Percentiles rank a stretch among this genome's conserved stretches.
Conservation (phyloP, 2,797 vertebrate genomes). For the Lindbergichthys nudifrons region DNA sequence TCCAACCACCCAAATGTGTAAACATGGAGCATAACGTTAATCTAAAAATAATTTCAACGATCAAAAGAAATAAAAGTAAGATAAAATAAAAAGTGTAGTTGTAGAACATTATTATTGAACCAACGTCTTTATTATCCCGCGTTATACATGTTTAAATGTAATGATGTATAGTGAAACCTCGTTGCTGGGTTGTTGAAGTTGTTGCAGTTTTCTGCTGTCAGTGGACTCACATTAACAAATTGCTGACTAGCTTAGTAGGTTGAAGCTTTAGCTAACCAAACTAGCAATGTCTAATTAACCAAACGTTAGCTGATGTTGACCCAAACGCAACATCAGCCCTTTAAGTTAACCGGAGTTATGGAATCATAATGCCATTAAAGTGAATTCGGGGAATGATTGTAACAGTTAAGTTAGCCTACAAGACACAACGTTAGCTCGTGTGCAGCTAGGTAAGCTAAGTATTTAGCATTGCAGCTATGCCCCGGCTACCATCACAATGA, state of each 20-base stretch:
- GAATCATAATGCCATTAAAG: not conserved
- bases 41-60: not conserved
- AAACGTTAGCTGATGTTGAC: not conserved
- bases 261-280: not conserved
- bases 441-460: not conserved
- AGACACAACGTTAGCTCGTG: slow-evolving; percentile 5
- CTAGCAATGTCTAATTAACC: not conserved
- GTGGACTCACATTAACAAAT: too few relatives aligned
- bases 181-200: not conserved
- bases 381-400: not conserved
- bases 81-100: not conserved
- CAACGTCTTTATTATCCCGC: not conserved
- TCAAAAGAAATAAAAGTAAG: not conserved
- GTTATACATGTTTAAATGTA: not conserved
- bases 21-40: not conserved
- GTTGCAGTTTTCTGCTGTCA: not conserved
- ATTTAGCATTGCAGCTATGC: not conserved
- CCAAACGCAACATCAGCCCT: not conserved
- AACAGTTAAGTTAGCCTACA: too few relatives aligned
- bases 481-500: fast-evolving
- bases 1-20: not conserved
- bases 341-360: too few relatives aligned
- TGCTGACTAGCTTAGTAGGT: not conserved
- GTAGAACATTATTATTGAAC: not conserved
- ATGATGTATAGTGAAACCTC: not conserved